Percentiles rank a stretch among this genome's conserved stretches.
phyloP scores from a whole-genome alignment of 2,113 vertebrate genomes.

The Aramus guarauna region DNA sequence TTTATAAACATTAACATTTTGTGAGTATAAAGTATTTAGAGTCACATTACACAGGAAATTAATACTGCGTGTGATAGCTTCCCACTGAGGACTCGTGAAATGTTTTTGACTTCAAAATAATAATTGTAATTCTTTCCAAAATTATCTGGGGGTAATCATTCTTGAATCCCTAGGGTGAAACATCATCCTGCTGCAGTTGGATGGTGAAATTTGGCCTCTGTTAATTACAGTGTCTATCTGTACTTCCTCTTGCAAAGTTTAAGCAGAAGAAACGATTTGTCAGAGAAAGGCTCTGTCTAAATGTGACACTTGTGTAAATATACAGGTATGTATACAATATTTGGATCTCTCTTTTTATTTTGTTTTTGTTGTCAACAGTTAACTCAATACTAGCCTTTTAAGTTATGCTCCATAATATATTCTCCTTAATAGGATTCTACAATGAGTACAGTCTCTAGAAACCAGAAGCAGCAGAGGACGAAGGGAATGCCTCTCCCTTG shows the following conservation, averaged over 20 bases:
- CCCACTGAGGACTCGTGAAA: neutral
- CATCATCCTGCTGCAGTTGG: neutral
- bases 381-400: neutral
- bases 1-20: constrained; percentile 15
- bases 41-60: neutral
- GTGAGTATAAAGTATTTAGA: neutral
- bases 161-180: neutral
- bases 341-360: neutral
- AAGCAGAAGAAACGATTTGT: neutral
- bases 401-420: neutral
- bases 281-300: neutral
- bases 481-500: neutral
- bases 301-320: neutral
- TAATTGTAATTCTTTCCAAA: neutral
- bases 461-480: neutral
- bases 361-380: neutral
- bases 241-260: neutral
- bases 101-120: constrained; percentile 15
- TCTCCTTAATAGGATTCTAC: neutral
- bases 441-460: neutral
- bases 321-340: neutral
- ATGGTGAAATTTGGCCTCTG: neutral
- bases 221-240: neutral
- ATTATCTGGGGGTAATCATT: neutral
- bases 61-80: neutral